Evolutionary conservation across 1,140 invertebrate genomes (phyloP), one percentile per base, ranked within the genome.

Genomic region (Caenorhabditis tropicalis): DNA sequence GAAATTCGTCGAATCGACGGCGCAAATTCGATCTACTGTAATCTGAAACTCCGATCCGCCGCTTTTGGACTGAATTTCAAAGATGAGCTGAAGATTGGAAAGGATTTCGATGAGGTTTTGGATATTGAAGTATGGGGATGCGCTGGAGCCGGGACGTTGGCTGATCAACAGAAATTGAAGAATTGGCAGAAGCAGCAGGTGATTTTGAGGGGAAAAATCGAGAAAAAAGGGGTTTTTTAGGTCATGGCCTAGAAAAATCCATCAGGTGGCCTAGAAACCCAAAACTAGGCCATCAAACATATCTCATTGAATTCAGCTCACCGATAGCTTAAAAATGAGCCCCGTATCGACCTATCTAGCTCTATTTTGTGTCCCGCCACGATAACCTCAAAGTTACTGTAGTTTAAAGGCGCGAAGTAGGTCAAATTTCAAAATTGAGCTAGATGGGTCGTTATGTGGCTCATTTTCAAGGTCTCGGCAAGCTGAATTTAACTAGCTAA

Each of bases 91-190:
- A 58, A 86, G 58, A 85, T 87, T 33, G 85, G 79, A 51, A 85
- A 84, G 29, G 86, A 87, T 48, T 48, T 87, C 33, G 74, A 53
- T 81, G 56, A 83, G 36, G 29, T 87, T 1, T 24, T 48, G 19
- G 85, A 51, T 46, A 87, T 87, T 24, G 86, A 87, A 49, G 86
- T 87, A 0, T 87, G 87, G 87, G 87, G 86, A 16, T 87, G 86
- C 48, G 82, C 85, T 29, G 83, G 83, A 10, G 79, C 83, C 3
- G 56, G 33, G 24, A 83, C 81, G 24, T 60, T 90, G 19, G 43
- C 83, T n/a, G 90, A 86, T 9, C 90, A 91, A 51, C 65, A 87
- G 27, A 88, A 86, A 29, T 65, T 81, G 27, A 90, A 90, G 43
- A 6, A 39, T 16, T 86, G 90, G 79, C 87, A 89, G 39, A 86